Base-by-base conservation (phyloP, 53 echinoderm and acorn worm species). In the Crossaster papposus region DNA sequence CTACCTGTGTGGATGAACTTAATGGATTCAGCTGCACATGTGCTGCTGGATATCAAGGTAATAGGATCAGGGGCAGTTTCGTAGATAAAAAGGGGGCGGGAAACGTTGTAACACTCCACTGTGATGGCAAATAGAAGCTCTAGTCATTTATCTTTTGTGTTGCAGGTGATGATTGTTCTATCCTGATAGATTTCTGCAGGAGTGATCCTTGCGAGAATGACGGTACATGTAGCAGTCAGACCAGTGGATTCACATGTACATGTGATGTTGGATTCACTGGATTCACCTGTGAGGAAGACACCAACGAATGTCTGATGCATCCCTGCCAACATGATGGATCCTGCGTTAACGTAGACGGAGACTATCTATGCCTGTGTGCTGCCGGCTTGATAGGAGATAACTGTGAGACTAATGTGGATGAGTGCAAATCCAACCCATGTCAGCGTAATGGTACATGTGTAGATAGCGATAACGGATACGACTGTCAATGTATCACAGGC, bases 211-310 rank as follows among this genome's bases (percentile, higher is more conserved):
- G 94, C 81, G 17, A 52, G 20, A 89, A 94, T 37, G 82, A 86
- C 17, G 93, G 93, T 0, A 64, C 68, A 3, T 94, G 94, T 64
- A 52, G 36, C 24, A 85, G 89, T 77, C 52, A 74, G 28, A 36
- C 81, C 30, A 86, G 83, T 52, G 73, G 75, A 64, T 92, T 89
- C 82, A 85, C 87, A 1, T 94, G 94, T 44, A 74, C 38, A 29
- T 94, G 94, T 70, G 68, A 83, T 44, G 73, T 64, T 29, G 94
- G 94, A 29, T 94, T 80, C 72, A 36, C 81, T 20, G 94, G 94
- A 51, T 15, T 51, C 10, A 92, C 80, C 26, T 94, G 94, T 53
- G 65, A 73, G 38, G 54, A 26, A 4, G 86, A 94, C 79, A 54
- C 91, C 12, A 74, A 94, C 44, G 91, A 91, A 77, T 92, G 92